Evolutionary conservation across 2,888 invertebrate species (phyloP).

Genomic region (Lomographa bimaculata): DNA sequence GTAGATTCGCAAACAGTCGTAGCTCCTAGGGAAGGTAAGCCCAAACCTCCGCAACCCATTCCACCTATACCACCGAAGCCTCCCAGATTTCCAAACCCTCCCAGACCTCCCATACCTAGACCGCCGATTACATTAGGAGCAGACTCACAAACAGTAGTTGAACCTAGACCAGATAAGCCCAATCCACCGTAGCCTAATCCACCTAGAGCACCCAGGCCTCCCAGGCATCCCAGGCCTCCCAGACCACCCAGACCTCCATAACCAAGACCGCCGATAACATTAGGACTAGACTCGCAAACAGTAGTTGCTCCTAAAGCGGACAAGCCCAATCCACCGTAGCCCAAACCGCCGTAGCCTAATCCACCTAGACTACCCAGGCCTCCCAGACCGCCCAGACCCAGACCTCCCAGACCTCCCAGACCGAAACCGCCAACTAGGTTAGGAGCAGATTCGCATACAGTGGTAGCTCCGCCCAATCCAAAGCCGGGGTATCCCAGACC

Average conservation of each 20-base stretch:
- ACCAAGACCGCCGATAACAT: slow-evolving; percentile 10
- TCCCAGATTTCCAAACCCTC: slow-evolving; percentile 2
- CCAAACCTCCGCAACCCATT: slow-evolving; percentile 15
- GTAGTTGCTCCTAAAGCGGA: slow-evolving; percentile 16
- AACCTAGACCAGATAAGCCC: slow-evolving; percentile 1
- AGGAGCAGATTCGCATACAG: slow-evolving; percentile 3
- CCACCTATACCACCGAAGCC: slow-evolving; percentile 12
- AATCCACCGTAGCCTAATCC: slow-evolving; percentile 1
- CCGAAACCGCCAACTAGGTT: slow-evolving; percentile 6
- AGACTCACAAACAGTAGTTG: slow-evolving; percentile 29
- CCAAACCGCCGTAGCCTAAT: slow-evolving; percentile 1
- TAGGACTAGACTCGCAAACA: slow-evolving; percentile 31
- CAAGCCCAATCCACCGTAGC: not conserved
- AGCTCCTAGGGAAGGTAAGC: too few species aligned
- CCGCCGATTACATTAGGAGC: slow-evolving; percentile 21
- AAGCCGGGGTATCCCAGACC: slow-evolving; percentile 11
- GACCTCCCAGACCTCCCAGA: not conserved
- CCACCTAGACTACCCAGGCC: slow-evolving; percentile 1
- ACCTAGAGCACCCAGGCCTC: slow-evolving; percentile 14
- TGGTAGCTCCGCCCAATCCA: slow-evolving; percentile 7
- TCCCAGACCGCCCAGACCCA: slow-evolving; percentile 12
- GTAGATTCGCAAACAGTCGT: slow-evolving; percentile 32
- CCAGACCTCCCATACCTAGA: slow-evolving; percentile 7
- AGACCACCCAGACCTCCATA: too few species aligned
- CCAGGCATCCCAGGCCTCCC: slow-evolving; percentile 2